phyloP scores from a whole-genome alignment of 2,888 invertebrate species.

The Cryptocephalus moraei region DNA sequence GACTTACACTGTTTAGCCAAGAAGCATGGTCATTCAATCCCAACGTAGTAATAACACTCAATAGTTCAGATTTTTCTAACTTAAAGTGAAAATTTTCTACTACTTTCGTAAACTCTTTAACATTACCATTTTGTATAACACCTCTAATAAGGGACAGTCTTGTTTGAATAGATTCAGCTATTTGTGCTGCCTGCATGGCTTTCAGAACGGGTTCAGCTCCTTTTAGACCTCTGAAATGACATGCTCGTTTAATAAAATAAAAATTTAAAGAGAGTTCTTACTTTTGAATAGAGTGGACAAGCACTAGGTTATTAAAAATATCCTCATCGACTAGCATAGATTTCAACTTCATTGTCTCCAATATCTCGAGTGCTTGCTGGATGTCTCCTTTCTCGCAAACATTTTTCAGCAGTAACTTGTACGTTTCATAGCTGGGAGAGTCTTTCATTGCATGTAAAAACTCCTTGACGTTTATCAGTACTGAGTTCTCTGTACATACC shows the following conservation, averaged over 20 bases:
- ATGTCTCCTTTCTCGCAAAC: constrained; percentile 49
- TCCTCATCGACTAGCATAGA: constrained; percentile 45
- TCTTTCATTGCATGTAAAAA: constrained; percentile 43
- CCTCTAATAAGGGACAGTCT: constrained; percentile 43
- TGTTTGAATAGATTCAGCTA: constrained; percentile 41
- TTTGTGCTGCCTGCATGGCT: constrained; percentile 48
- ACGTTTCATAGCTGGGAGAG: constrained; percentile 43
- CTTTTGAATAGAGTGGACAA: constrained; percentile 48
- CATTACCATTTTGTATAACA: constrained; percentile 40
- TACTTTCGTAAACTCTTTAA: constrained; percentile 31
- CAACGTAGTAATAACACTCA: constrained; percentile 41
- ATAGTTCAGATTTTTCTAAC: constrained; percentile 32
- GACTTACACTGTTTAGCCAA: constrained; percentile 12
- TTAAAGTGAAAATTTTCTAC: constrained; percentile 28
- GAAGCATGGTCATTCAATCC: constrained; percentile 16
- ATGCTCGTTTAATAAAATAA: neutral
- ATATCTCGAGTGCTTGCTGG: constrained; percentile 45
- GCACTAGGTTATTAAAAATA: constrained; percentile 49
- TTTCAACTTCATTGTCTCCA: constrained; percentile 49
- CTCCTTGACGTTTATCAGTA: constrained; percentile 35
- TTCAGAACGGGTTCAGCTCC: constrained; percentile 43
- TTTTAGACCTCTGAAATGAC: constrained; percentile 29
- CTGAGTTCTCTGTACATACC: constrained; percentile 49
- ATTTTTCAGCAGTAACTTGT: constrained; percentile 46
- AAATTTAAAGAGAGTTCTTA: constrained; percentile 23